phyloP scores from a whole-genome alignment of 2,113 vertebrate genomes.

The Piprites chloris region DNA sequence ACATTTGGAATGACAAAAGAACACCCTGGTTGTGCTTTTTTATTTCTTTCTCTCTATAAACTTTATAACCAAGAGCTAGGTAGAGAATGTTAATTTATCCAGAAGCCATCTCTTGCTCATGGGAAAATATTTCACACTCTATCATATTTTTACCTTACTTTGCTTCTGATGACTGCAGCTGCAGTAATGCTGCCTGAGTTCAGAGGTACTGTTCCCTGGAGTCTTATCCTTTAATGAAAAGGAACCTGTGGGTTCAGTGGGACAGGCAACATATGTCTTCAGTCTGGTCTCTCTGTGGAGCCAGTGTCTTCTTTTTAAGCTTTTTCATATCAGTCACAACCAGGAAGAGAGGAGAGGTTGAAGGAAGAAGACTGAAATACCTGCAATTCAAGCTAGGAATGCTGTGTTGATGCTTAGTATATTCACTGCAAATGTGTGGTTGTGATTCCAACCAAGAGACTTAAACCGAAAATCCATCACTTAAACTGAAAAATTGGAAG shows the following conservation, averaged over 20 bases:
- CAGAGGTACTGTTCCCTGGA: not conserved
- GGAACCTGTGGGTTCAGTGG: not conserved
- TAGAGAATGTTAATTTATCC: not conserved
- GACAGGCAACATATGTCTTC: slow-evolving; percentile 33
- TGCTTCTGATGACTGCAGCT: not conserved
- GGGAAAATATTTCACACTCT: not conserved
- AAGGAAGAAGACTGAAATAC: not conserved
- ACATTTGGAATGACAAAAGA: not conserved
- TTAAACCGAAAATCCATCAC: too few relatives aligned
- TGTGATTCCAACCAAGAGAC: not conserved
- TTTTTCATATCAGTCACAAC: not conserved
- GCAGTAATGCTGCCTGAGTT: not conserved
- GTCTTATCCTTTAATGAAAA: not conserved
- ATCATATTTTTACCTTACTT: not conserved
- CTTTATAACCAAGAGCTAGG: not conserved
- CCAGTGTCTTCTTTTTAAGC: not conserved
- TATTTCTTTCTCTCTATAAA: not conserved
- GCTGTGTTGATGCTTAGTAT: not conserved
- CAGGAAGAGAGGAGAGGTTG: not conserved
- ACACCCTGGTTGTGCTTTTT: not conserved
- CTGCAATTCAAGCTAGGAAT: not conserved
- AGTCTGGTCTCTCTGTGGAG: slow-evolving; percentile 12
- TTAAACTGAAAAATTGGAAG: not conserved
- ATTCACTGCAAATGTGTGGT: not conserved
- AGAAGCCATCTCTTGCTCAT: not conserved